Evolutionary conservation across 53 echinoderm and acorn worm genomes (phyloP), one percentile per base, ranked within the genome.

Genomic region (Patiria pectinifera): DNA sequence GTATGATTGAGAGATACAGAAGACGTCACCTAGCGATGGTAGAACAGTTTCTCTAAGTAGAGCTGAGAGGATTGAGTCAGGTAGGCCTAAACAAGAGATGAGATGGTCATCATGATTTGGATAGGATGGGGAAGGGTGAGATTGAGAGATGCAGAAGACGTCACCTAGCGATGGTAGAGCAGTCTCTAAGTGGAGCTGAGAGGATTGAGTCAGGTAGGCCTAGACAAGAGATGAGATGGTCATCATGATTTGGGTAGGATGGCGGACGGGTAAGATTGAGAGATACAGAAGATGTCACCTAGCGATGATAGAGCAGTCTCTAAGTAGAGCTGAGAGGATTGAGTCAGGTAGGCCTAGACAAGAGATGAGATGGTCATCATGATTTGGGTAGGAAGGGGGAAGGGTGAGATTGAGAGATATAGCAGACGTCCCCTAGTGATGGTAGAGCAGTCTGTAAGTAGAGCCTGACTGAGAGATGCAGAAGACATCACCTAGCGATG

Each of bases 31-130:
- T 71, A 98, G 80, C 13, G 99, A 95, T n/a, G 99, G 99, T 48
- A 98, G 53, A 23, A 94, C 97, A 35, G 99, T 98, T n/a, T n/a
- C 92, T 98, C 99, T 43, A 98, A 87, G 63, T 98, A 98, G 60
- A 97, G 96, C 92, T 98, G 97, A 76, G 99, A 98, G 1, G 99
- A 98, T 85, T 98, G 99, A 11, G 99, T 98, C 86, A 98, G 77
- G 87, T 84, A 98, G 0, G 99, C 96, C 99, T 98, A 76, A 7
- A 86, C 18, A 89, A 49, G 4, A 48, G 16, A 10, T 9, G 26
- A 48, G 69, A 18, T 21, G 0, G 35, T 35, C 35, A 35, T 35
- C 35, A 35, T 35, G 35, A 35, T 35, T 35, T 35, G 35, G 35
- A 1, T 35, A 35, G 35, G 35, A 35, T 0, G 53, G 53, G 99